Conservation (phyloP, 2,888 invertebrate species). For the Archips crataeganus region DNA sequence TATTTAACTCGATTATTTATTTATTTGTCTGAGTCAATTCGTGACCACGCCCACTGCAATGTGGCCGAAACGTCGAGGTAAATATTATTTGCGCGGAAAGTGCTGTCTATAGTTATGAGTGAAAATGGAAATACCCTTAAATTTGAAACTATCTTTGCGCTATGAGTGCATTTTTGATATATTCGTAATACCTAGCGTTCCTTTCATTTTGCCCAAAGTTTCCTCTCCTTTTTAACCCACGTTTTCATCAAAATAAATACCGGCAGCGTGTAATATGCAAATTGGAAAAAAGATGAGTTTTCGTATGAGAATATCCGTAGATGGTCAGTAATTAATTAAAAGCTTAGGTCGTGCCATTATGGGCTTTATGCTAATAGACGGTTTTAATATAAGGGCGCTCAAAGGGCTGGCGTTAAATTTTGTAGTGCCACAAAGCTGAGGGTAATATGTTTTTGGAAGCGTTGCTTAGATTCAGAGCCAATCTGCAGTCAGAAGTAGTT, state of each 20-base stretch:
- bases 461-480: background rate
- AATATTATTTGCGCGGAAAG: too few species aligned
- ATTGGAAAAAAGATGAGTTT: constrained; percentile 62
- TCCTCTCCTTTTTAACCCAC: background rate
- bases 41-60: too few species aligned
- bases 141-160: too few species aligned
- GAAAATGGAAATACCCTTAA: too few species aligned
- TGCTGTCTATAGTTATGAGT: too few species aligned
- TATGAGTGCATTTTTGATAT: too few species aligned
- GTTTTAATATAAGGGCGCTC: constrained; percentile 75
- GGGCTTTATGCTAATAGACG: constrained; percentile 81
- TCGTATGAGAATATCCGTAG: constrained; percentile 62
- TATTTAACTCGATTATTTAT: too few species aligned
- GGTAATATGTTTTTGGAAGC: constrained; percentile 27
- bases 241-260: constrained; percentile 23
- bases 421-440: constrained; percentile 24
- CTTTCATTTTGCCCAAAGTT: background rate
- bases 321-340: constrained; percentile 81
- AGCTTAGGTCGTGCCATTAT: constrained; percentile 76
- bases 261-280: constrained; percentile 58
- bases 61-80: too few species aligned
- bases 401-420: constrained; percentile 59
- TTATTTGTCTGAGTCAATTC: too few species aligned
- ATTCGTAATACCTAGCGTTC: too few species aligned
- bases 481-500: background rate